These are phyloP conservation scores for Caenorhabditis sulstoni DNA, from an alignment of 2,888 invertebrate genomes.

Conservation along the genomic window DNA sequence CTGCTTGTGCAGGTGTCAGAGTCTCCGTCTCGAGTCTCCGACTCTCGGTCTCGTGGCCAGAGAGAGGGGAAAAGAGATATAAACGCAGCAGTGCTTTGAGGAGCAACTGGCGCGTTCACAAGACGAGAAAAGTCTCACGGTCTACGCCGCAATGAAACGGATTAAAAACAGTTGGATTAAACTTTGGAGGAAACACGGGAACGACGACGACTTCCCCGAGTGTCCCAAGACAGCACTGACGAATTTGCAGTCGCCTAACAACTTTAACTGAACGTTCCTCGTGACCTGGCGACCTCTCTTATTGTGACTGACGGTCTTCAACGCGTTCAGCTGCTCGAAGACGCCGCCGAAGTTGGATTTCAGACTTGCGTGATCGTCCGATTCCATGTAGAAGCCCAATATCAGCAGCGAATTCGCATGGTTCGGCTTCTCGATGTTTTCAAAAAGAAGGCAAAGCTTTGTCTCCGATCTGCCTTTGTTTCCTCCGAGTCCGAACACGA, in stretches of 20 bases:
- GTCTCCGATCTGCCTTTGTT: neutral
- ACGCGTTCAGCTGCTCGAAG: neutral
- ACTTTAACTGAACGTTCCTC: neutral
- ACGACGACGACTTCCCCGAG: neutral
- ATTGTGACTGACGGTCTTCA: neutral
- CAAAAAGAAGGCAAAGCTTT: neutral
- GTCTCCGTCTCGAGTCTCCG: too few species aligned
- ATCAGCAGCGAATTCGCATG: too few species aligned
- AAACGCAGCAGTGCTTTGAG: too few species aligned
- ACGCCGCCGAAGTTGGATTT: neutral
- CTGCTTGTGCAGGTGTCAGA: too few species aligned
- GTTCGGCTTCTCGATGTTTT: neutral
- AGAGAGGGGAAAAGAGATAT: too few species aligned
- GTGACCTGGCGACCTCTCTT: neutral
- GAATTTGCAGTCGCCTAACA: slow-evolving; percentile 19
- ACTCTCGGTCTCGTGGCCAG: too few species aligned
- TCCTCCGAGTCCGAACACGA: slow-evolving; percentile 8
- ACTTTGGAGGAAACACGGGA: slow-evolving; percentile 15
- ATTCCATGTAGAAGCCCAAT: neutral
- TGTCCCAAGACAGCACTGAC: neutral
- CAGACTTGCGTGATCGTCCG: neutral
- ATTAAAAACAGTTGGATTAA: too few species aligned
- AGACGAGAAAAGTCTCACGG: too few species aligned
- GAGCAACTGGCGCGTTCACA: too few species aligned
- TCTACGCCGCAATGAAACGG: too few species aligned